Evolutionary conservation across 2,113 vertebrate genomes (phyloP), one percentile per base, ranked within the genome.

Genomic region (Cephalopholis sonnerati): DNA sequence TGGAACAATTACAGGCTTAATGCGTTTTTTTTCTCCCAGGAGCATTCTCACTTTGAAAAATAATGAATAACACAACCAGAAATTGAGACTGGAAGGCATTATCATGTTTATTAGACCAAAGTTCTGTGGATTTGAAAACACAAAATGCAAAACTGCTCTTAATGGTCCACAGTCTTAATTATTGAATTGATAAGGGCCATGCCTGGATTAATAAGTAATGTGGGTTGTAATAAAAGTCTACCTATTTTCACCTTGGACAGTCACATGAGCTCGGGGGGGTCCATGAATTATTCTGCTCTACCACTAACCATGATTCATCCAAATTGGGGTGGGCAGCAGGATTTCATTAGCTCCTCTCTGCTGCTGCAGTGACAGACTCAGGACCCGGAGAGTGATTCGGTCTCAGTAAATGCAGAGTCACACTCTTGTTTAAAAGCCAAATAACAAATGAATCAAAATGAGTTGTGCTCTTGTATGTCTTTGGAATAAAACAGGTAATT

Each of bases 211-310:
- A 90, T 87, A 79, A 91, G 81, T 83, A 53, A 86, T 82, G 27
- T 20, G 20, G 66, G 76, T 44, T 74, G 74, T 64, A 85, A 86
- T 80, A 82, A 83, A 87, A 86, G 53, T 63, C 71, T 74, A 48
- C 59, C 66, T 27, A 22, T 84, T 78, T 69, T 81, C 80, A 85
- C 84, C 83, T 83, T 74, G 66, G 75, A 77, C 66, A 48, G 79
- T 84, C 77, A 67, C 44, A 54, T 66, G 64, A 83, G 82, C 77
- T 87, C 7, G 27, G 57, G 53, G 57, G 53, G 74, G 61, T 74
- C 51, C 46, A 88, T 90, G 64, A 89, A 89, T 89, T 81, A 89
- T 91, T 91, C 82, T 69, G 69, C 36, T 68, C 71, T 29, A 25
- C 59, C 59, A 24, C 41, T 27, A 63, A 71, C 63, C 12, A 32